Percentiles rank a stretch among this genome's conserved stretches.
These are phyloP conservation scores for Minunthozetes semirufus DNA, from an alignment of 2,888 invertebrate genomes.

Conservation along the genomic window DNA sequence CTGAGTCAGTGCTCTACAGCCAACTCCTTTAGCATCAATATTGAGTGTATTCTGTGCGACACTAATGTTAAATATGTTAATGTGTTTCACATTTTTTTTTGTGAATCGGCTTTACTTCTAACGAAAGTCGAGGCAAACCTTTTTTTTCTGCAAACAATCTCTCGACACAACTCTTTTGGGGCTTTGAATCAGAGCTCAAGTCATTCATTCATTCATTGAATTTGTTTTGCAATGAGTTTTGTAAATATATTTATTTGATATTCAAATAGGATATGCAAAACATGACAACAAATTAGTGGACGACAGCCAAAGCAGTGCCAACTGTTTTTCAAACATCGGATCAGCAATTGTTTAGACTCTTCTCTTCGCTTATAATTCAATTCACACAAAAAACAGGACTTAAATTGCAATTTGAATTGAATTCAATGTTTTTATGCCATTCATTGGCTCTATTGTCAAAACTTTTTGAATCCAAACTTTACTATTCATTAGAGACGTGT, in stretches of 20 bases:
- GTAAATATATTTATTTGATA: conserved; percentile 13
- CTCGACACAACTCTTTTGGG: not conserved
- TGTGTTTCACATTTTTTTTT: not conserved
- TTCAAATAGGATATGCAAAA: not conserved
- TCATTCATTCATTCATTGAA: not conserved
- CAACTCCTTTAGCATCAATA: not conserved
- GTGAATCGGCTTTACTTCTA: not conserved
- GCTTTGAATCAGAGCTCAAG: not conserved
- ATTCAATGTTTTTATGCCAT: no score
- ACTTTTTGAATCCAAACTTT: no score
- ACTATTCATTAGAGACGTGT: no score
- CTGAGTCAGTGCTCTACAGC: not conserved
- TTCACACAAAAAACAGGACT: no score
- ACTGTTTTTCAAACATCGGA: no score
- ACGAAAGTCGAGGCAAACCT: not conserved
- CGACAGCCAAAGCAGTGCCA: no score
- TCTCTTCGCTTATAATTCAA: no score
- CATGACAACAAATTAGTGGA: no score
- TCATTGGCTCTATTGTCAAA: no score
- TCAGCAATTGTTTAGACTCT: no score
- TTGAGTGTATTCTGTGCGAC: not conserved
- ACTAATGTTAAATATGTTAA: conserved; percentile 9
- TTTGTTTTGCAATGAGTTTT: not conserved
- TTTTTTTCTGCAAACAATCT: not conserved
- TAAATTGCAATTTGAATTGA: no score